Conservation (phyloP, 2,888 invertebrate genomes). For the Ceratothoa steindachneri region DNA sequence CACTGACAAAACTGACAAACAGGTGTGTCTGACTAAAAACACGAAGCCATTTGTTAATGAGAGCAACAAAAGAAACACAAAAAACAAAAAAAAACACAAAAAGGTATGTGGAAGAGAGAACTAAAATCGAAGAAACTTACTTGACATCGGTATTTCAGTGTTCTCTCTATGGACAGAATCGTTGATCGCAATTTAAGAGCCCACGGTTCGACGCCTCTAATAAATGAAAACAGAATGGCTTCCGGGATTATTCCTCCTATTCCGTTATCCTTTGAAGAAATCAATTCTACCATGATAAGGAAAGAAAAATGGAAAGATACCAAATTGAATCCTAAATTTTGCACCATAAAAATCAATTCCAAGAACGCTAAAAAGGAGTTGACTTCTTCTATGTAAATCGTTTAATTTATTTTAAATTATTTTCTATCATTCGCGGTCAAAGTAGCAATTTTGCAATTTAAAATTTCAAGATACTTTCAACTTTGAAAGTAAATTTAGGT, state of each 20-base stretch:
- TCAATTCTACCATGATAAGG: constrained; percentile 7
- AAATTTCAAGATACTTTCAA: no score
- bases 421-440: no score
- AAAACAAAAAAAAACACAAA: neutral
- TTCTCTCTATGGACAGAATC: constrained; percentile 3
- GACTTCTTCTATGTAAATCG: neutral
- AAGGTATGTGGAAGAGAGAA: neutral
- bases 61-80: neutral
- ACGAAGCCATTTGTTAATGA: neutral
- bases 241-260: neutral
- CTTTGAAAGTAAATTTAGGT: no score
- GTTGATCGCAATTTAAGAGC: no score
- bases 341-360: neutral
- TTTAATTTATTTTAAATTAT: neutral
- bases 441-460: no score
- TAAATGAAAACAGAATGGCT: no score
- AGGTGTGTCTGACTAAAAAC: neutral
- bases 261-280: constrained; percentile 7
- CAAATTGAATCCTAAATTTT: neutral
- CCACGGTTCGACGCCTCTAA: no score
- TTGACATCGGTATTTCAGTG: constrained; percentile 6
- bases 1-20: neutral
- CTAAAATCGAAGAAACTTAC: neutral
- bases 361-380: neutral
- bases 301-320: constrained; percentile 8